Conservation (phyloP, 2,888 invertebrate species). For the Parasteatoda lunata region DNA sequence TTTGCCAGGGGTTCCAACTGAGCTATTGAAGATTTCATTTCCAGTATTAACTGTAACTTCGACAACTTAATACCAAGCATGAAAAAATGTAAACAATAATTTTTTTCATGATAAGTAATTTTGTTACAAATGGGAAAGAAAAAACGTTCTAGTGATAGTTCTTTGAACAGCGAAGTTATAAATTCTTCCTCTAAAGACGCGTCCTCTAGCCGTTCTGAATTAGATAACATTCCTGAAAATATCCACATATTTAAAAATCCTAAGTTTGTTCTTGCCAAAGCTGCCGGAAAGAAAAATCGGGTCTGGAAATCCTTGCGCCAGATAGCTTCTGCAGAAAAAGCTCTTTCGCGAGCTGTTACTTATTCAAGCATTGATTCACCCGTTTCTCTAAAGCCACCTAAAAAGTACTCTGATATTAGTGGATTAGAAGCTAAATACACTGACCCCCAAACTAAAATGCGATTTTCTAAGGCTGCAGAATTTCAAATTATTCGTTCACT, state of each 20-base stretch:
- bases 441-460: constrained; percentile 91
- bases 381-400: constrained; percentile 91
- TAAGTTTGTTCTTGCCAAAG: constrained; percentile 73
- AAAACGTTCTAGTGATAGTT: constrained; percentile 19
- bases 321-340: constrained; percentile 86
- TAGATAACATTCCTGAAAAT: constrained; percentile 32
- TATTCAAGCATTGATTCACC: constrained; percentile 93
- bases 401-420: constrained; percentile 91
- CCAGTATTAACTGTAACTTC: too few species aligned
- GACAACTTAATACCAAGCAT: too few species aligned
- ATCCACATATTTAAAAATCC: constrained; percentile 59
- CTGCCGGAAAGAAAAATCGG: constrained; percentile 81
- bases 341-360: constrained; percentile 79
- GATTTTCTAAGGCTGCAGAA: constrained; percentile 89
- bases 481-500: constrained; percentile 88
- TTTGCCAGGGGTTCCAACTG: too few species aligned
- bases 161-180: not conserved
- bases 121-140: constrained; percentile 46
- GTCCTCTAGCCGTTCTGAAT: constrained; percentile 6
- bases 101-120: not conserved
- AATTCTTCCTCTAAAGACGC: constrained; percentile 46
- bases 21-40: too few species aligned
- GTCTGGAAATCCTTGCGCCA: constrained; percentile 93
- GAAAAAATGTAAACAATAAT: too few species aligned
- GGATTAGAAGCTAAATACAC: constrained; percentile 83